Evolutionary conservation across 2,797 vertebrate genomes (phyloP).

Genomic region (Amblyopsis hoosieri): DNA sequence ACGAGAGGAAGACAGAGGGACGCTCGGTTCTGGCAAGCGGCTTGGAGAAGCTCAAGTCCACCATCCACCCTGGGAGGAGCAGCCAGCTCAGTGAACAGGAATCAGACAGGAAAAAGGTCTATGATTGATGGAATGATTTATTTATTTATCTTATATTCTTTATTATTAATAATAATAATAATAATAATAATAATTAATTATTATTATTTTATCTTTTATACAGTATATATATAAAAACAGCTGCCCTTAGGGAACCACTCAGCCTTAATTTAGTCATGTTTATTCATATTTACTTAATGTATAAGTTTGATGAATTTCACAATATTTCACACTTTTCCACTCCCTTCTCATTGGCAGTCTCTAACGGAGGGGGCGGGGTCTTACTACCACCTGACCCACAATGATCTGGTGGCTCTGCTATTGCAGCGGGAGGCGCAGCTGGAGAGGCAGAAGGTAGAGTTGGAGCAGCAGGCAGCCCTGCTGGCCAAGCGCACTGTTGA

Average conservation of each 20-base stretch:
- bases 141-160: not conserved
- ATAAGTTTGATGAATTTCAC: not conserved
- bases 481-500: constrained; percentile 89
- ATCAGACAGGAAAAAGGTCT: constrained; percentile 80
- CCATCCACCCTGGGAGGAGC: constrained; percentile 76
- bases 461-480: constrained; percentile 79
- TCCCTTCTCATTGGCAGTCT: constrained; percentile 40
- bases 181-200: no score
- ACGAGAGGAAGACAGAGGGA: constrained; percentile 80
- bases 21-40: constrained; percentile 82
- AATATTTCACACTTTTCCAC: not conserved
- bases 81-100: constrained; percentile 72
- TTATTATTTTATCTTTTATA: not conserved
- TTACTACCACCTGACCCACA: constrained; percentile 95
- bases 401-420: constrained; percentile 89
- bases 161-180: not conserved
- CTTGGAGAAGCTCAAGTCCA: constrained; percentile 87
- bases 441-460: constrained; percentile 81
- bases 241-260: no score
- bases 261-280: no score
- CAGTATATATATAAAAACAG: no score
- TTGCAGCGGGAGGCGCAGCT: constrained; percentile 88
- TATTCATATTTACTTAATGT: no score
- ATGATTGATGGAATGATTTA: not conserved
- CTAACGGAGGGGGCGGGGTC: constrained; percentile 83